Percentiles rank a stretch among this genome's conserved stretches.
These are phyloP conservation scores for Condylostylus longicornis DNA, from an alignment of 1,140 invertebrate species.

Conservation along the genomic window DNA sequence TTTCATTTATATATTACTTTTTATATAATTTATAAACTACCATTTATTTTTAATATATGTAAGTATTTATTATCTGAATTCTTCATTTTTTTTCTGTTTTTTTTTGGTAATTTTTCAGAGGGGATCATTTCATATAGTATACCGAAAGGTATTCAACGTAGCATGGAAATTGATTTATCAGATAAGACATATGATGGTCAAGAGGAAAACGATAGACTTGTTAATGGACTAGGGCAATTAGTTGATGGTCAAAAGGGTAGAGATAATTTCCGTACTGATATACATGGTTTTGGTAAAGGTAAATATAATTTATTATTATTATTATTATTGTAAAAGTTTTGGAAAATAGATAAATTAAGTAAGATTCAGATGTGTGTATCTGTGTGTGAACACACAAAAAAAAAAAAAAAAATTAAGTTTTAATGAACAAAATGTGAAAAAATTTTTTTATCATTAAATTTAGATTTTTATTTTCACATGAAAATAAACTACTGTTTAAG, in stretches of 20 bases:
- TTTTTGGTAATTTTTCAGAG: slow-evolving; percentile 40
- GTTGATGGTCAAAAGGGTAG: slow-evolving; percentile 72
- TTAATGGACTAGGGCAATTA: slow-evolving; percentile 79
- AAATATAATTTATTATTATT: slow-evolving; percentile 14
- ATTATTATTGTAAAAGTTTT: neutral
- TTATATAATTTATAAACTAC: no score
- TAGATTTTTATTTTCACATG: no score
- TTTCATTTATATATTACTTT: no score
- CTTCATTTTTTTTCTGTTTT: slow-evolving; percentile 9
- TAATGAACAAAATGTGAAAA: neutral
- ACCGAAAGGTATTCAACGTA: slow-evolving; percentile 63
- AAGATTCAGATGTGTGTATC: neutral
- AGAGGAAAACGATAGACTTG: slow-evolving; percentile 54
- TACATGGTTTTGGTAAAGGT: slow-evolving; percentile 55
- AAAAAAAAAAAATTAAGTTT: neutral
- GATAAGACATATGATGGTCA: slow-evolving; percentile 88
- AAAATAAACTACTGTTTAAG: no score
- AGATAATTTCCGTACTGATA: slow-evolving; percentile 63
- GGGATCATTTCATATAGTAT: slow-evolving; percentile 70
- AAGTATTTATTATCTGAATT: no score
- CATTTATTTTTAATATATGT: no score
- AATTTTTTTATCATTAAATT: no score
- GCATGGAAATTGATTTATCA: slow-evolving; percentile 68
- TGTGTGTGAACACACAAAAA: neutral
- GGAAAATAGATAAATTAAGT: neutral